phyloP scores from a whole-genome alignment of 2,888 invertebrate genomes.

The Diachrysia chrysitis region DNA sequence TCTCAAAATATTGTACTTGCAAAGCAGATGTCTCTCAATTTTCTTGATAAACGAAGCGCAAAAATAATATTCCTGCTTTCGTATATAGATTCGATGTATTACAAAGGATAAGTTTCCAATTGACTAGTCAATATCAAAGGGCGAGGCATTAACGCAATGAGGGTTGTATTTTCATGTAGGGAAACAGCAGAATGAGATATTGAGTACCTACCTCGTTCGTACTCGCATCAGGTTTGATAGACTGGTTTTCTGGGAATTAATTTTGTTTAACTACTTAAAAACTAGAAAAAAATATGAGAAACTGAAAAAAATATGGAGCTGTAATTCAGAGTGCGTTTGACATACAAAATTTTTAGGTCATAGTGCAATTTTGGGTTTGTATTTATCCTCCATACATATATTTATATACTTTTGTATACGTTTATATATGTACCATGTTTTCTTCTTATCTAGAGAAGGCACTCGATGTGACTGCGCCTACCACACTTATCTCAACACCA shows the following conservation, averaged over 20 bases:
- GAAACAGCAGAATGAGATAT: conserved; percentile 45
- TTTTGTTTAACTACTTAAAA: background rate
- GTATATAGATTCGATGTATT: conserved; percentile 75
- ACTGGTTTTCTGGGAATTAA: conserved; percentile 7
- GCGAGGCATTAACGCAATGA: conserved; percentile 75
- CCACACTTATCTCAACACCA: too few relatives aligned
- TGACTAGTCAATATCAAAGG: conserved; percentile 83
- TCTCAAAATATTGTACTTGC: conserved; percentile 61
- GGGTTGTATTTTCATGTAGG: conserved; percentile 62
- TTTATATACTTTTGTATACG: too few relatives aligned
- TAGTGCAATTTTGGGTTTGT: too few relatives aligned
- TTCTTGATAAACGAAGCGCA: conserved; percentile 82
- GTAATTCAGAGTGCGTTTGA: too few relatives aligned
- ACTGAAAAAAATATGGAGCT: background rate
- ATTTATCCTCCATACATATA: too few relatives aligned
- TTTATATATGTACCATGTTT: too few relatives aligned
- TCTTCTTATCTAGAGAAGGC: too few relatives aligned
- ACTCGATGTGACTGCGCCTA: too few relatives aligned
- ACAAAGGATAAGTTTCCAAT: conserved; percentile 84
- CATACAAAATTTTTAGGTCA: too few relatives aligned
- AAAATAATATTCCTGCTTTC: conserved; percentile 76
- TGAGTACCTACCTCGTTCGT: conserved; percentile 16
- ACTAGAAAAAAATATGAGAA: background rate
- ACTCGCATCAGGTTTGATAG: conserved; percentile 14
- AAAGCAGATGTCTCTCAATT: conserved; percentile 79